Base-by-base conservation (phyloP, 2,888 invertebrate species). In the Embidobia sp. region DNA sequence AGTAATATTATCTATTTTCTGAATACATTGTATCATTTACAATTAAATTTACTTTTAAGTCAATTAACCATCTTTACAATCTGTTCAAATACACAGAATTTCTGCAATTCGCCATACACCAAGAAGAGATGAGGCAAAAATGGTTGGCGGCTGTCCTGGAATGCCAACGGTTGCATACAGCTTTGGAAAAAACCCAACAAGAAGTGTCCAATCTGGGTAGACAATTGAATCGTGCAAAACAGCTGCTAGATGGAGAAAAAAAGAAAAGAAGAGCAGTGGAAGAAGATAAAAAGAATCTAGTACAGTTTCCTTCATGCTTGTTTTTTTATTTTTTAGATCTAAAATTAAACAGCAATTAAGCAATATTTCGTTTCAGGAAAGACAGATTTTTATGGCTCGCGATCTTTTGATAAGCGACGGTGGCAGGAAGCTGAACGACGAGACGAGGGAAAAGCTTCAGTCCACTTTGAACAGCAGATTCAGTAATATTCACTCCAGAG, bases 161-260 rank as follows among this genome's bases (percentile, higher is more conserved):
- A 85, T 93, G 94, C n/a, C 91, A 91, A 35, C 91, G 95, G 0
- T 91, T 96, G 13, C 94, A 95, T 82, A 90, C 92, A 0, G 93
- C 94, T 82, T 88, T 96, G 18, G 94, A 95, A 76, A 92, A 93
- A 51, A 92, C 94, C 2, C 92, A 94, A 29, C 91, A 93, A 13
- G 94, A 95, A 44, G 93, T 94, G 67, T 92, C 93, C 3, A 94
- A 94, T 82, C 91, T 96, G 83, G 95, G 97, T 83, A 93, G 94
- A 2, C 96, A 96, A 87, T 92, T 97, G 76, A 94, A 94, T 80
- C 94, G 95, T 88, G 96, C 96, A 0, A 91, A 97, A 61, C 94
- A 94, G 81, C 91, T 97, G 33, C 90, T 97, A 0, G 97, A 97
- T 82, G 93, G 94, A 74, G 97, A 97, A 85, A 95, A 94, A 82